Conservation (phyloP, 2,113 vertebrate genomes). For the Stictonetta naevosa region DNA sequence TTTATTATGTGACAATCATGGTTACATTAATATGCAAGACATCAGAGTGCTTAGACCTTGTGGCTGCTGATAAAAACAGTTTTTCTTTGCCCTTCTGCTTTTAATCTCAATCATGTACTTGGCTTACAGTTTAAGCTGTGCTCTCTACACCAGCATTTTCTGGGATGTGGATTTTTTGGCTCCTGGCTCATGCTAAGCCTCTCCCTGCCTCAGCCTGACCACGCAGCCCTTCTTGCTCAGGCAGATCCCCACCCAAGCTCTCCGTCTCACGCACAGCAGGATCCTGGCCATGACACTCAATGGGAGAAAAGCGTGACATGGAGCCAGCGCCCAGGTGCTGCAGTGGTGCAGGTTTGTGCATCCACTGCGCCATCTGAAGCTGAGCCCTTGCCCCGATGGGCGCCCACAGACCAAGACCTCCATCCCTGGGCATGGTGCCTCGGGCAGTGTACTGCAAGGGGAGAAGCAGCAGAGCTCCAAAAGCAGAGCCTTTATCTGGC, state of each 20-base stretch:
- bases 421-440: too few relatives aligned
- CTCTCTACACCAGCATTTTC: neutral
- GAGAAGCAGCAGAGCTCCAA: neutral
- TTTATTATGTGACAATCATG: too few relatives aligned
- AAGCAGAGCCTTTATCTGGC: neutral
- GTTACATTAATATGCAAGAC: neutral
- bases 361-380: neutral
- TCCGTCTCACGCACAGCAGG: neutral
- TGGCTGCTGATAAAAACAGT: neutral
- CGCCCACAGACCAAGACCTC: too few relatives aligned
- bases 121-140: neutral
- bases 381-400: neutral
- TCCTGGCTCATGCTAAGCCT: neutral
- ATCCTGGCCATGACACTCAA: accelerated
- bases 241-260: too few relatives aligned
- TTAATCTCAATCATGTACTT: neutral
- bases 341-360: accelerated
- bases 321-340: neutral
- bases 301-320: neutral
- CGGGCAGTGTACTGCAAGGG: neutral
- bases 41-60: neutral
- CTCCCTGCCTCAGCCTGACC: neutral
- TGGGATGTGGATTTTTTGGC: neutral
- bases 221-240: neutral
- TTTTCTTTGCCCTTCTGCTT: neutral